These are phyloP conservation scores for Ceratina calcarata DNA, from an alignment of 1,140 invertebrate species.

Conservation along the genomic window DNA sequence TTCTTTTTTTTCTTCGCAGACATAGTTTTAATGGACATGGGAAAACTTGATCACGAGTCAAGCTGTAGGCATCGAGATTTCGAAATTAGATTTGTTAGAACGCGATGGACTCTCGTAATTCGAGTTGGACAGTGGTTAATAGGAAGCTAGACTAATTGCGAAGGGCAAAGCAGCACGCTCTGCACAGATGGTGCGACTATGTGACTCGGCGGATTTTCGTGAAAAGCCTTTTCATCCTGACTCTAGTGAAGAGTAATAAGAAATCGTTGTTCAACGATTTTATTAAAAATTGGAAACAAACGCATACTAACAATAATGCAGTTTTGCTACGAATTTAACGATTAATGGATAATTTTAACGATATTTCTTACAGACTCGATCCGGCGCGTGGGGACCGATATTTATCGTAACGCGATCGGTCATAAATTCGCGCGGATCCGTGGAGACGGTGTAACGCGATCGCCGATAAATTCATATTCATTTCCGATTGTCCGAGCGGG, in stretches of 20 bases:
- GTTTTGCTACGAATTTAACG: too few relatives aligned
- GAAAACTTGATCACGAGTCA: too few relatives aligned
- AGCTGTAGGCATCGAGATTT: too few relatives aligned
- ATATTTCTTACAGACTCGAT: not conserved
- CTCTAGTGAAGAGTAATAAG: not conserved
- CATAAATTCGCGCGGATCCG: constrained; percentile 45
- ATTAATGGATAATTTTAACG: too few relatives aligned
- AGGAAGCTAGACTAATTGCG: constrained; percentile 30
- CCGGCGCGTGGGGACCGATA: not conserved
- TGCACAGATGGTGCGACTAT: constrained; percentile 46
- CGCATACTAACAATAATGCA: too few relatives aligned
- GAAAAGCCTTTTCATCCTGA: not conserved
- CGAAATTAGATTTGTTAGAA: too few relatives aligned
- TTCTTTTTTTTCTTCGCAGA: too few relatives aligned
- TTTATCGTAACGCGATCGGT: constrained; percentile 67
- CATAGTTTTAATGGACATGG: too few relatives aligned
- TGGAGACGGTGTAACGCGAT: constrained; percentile 63
- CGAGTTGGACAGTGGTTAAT: constrained; percentile 55
- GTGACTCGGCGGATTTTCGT: constrained; percentile 36
- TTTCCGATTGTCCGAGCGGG: constrained; percentile 54
- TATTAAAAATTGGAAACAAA: not conserved
- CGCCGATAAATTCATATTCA: constrained; percentile 60
- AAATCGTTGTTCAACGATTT: not conserved
- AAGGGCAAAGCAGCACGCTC: constrained; percentile 15
- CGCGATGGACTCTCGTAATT: constrained; percentile 28